Conservation (phyloP, 2,888 invertebrate genomes). For the Galerucella pusilla region DNA sequence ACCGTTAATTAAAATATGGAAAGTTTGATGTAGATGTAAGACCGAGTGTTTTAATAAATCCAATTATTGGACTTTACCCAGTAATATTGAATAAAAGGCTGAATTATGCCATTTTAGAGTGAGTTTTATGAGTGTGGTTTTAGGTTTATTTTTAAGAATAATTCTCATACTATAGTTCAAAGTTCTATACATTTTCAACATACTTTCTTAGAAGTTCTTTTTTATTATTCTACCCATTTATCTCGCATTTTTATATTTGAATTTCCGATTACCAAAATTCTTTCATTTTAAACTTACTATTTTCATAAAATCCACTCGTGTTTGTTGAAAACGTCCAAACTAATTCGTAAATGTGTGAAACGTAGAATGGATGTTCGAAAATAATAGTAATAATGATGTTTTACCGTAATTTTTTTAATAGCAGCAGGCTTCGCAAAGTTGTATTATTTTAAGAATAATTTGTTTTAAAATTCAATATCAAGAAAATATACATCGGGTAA, state of each 20-base stretch:
- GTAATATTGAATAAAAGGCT: constrained; percentile 23
- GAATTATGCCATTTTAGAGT: constrained; percentile 20
- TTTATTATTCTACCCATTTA: too few species aligned
- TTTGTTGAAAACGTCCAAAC: constrained; percentile 46
- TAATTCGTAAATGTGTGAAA: constrained; percentile 28
- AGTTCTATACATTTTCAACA: too few species aligned
- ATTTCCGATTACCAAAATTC: not conserved
- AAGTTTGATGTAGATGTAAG: constrained; percentile 8
- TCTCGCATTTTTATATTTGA: not conserved
- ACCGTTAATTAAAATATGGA: not conserved
- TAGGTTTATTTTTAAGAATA: constrained; percentile 1
- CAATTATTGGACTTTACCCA: constrained; percentile 11
- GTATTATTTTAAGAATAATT: constrained; percentile 9
- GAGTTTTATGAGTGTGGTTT: constrained; percentile 11
- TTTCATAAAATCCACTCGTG: constrained; percentile 12
- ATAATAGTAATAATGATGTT: constrained; percentile 1
- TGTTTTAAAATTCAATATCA: constrained; percentile 7
- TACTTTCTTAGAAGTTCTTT: too few species aligned
- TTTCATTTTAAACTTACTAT: not conserved
- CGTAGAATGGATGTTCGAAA: constrained; percentile 7
- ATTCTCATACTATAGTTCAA: too few species aligned
- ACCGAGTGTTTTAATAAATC: constrained; percentile 5
- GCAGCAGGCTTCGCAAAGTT: not conserved
- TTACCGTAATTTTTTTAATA: constrained; percentile 14
- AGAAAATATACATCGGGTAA: not conserved